phyloP scores from a whole-genome alignment of 2,797 vertebrate species.

The Pipistrellus nathusii region DNA sequence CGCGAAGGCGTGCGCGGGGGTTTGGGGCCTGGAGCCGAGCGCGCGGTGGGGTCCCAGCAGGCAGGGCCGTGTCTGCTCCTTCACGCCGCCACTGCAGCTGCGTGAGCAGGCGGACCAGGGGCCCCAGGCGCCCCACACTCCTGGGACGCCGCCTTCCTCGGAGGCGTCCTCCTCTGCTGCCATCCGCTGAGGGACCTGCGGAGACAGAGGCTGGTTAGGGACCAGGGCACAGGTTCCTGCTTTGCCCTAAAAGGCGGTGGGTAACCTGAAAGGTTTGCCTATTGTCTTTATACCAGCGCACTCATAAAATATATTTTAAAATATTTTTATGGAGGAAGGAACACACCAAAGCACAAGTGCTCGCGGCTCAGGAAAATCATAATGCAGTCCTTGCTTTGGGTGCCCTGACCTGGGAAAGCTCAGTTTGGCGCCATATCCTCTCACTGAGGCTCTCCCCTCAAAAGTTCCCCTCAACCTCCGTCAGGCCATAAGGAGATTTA shows the following conservation, averaged over 20 bases:
- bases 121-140: conserved; percentile 95
- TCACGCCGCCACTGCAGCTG: conserved; percentile 94
- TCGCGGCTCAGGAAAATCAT: background rate
- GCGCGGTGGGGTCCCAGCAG: conserved; percentile 88
- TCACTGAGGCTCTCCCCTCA: background rate
- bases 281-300: background rate
- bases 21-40: conserved; percentile 66
- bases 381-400: background rate
- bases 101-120: conserved; percentile 94
- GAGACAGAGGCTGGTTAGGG: conserved; percentile 70
- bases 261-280: background rate
- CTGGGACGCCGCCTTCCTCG: conserved; percentile 82
- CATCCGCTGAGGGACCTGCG: conserved; percentile 92
- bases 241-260: background rate
- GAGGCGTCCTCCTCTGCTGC: conserved; percentile 85
- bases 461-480: background rate
- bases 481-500: background rate
- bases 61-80: conserved; percentile 94
- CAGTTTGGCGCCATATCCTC: background rate
- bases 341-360: background rate
- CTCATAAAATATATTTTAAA: background rate
- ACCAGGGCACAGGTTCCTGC: background rate
- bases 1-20: conserved; percentile 56
- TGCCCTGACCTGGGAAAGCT: background rate
- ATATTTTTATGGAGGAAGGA: background rate